These are phyloP conservation scores for Lerista edwardsae DNA, from an alignment of 2,797 vertebrate species.

Conservation along the genomic window DNA sequence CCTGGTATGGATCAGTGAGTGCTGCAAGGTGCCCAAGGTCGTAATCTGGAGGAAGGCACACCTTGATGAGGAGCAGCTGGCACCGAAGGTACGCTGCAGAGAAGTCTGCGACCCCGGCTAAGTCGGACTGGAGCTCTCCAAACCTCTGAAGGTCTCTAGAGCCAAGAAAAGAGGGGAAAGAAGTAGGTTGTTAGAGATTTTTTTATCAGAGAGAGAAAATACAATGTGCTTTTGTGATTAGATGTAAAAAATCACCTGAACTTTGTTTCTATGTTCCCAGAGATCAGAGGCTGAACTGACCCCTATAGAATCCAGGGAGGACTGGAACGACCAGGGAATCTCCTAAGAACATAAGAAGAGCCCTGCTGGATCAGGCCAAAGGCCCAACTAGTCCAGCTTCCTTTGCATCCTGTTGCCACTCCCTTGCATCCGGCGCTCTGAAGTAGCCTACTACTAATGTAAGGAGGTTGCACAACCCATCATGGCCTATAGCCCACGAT, in stretches of 20 bases:
- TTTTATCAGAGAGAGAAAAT: not conserved
- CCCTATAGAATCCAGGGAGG: too few species aligned
- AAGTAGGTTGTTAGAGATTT: not conserved
- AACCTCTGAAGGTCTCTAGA: constrained; percentile 91
- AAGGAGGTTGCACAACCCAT: too few species aligned
- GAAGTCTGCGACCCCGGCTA: constrained; percentile 94
- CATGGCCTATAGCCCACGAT: too few species aligned
- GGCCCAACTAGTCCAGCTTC: too few species aligned
- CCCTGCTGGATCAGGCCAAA: too few species aligned
- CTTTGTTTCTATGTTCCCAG: not conserved
- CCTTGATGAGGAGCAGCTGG: constrained; percentile 95
- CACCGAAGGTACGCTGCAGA: constrained; percentile 93
- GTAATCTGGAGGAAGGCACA: constrained; percentile 52
- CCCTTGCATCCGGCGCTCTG: too few species aligned
- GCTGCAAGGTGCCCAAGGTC: not conserved
- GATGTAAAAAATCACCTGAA: not conserved
- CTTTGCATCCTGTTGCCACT: too few species aligned
- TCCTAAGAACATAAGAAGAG: too few species aligned
- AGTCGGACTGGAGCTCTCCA: constrained; percentile 92
- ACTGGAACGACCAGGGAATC: not conserved
- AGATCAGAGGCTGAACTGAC: too few species aligned
- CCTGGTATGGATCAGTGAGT: not conserved
- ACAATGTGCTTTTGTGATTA: not conserved
- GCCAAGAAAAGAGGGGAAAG: not conserved
- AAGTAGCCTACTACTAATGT: too few species aligned